A percentile compares a stretch with the other conserved stretches of the same genome.
phyloP scores from a whole-genome alignment of 64 coral and sea anemone species.

The Astreopora myriophthalma region DNA sequence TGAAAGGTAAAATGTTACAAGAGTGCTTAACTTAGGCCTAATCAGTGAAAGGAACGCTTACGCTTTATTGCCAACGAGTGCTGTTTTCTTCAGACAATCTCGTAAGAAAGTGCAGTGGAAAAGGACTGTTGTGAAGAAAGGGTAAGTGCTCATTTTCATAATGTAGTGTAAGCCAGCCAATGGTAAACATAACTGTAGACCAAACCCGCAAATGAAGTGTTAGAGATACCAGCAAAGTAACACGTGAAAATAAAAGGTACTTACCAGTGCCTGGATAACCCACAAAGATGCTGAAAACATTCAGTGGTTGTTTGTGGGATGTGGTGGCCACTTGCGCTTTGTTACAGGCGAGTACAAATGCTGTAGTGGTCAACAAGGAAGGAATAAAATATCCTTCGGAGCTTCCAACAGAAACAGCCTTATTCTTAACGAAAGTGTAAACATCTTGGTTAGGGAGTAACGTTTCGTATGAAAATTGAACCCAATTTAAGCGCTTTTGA shows the following conservation, averaged over 20 bases:
- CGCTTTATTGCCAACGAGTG: too few species aligned
- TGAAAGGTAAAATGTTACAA: too few species aligned
- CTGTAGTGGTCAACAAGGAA: slow-evolving; percentile 4
- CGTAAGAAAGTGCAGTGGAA: too few species aligned
- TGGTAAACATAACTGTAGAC: too few species aligned
- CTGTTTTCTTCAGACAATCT: too few species aligned
- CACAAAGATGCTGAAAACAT: slow-evolving; percentile 14
- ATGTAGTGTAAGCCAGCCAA: too few species aligned
- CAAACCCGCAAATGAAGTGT: too few species aligned
- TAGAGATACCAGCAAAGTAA: too few species aligned
- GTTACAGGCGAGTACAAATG: slow-evolving; percentile 2
- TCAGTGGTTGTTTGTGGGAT: slow-evolving; percentile 25
- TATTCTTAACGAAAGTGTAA: neutral
- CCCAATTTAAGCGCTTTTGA: neutral
- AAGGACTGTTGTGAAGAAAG: too few species aligned
- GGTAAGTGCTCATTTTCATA: too few species aligned
- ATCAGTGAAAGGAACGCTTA: too few species aligned
- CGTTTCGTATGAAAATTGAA: neutral
- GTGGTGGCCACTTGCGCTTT: neutral
- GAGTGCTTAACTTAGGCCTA: too few species aligned
- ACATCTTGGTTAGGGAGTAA: neutral
- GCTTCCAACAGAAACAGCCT: neutral
- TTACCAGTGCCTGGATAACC: slow-evolving; percentile 38
- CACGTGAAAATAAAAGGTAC: neutral
- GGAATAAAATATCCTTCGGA: slow-evolving; percentile 33